Percentiles rank a stretch among this genome's conserved stretches.
phyloP scores from a whole-genome alignment of 2,888 invertebrate species.

The Mayetiola destructor region DNA sequence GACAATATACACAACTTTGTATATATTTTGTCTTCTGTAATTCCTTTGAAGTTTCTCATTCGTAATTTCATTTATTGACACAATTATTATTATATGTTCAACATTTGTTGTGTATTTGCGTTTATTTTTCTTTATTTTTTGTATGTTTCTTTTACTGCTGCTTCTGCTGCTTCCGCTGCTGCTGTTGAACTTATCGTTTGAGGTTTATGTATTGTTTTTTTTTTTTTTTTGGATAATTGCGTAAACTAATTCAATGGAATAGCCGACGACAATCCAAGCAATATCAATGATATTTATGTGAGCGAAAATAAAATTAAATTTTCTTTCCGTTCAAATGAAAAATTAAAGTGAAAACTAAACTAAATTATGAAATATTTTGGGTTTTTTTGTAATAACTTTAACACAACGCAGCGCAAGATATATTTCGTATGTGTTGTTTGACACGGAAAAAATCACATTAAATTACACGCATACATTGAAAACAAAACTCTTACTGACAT shows the following conservation, averaged over 20 bases:
- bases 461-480: neutral
- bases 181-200: too few relatives aligned
- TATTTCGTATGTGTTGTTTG: conserved; percentile 6
- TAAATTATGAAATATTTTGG: neutral
- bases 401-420: conserved; percentile 2
- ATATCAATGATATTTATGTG: too few relatives aligned
- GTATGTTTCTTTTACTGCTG: too few relatives aligned
- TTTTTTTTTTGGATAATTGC: too few relatives aligned
- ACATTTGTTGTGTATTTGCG: neutral
- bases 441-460: neutral
- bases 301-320: neutral
- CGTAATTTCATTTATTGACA: neutral
- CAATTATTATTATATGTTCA: neutral
- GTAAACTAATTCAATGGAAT: too few relatives aligned
- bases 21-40: neutral
- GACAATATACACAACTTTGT: too few relatives aligned
- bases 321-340: neutral
- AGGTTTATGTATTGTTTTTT: too few relatives aligned
- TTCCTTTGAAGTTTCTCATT: neutral
- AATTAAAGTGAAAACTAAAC: neutral
- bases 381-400: neutral
- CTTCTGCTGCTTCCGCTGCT: neutral
- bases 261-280: too few relatives aligned
- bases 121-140: too few relatives aligned
- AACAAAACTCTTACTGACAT: conserved; percentile 3